Evolutionary conservation across 2,888 invertebrate genomes (phyloP).

Genomic region (Gari tellinella): DNA sequence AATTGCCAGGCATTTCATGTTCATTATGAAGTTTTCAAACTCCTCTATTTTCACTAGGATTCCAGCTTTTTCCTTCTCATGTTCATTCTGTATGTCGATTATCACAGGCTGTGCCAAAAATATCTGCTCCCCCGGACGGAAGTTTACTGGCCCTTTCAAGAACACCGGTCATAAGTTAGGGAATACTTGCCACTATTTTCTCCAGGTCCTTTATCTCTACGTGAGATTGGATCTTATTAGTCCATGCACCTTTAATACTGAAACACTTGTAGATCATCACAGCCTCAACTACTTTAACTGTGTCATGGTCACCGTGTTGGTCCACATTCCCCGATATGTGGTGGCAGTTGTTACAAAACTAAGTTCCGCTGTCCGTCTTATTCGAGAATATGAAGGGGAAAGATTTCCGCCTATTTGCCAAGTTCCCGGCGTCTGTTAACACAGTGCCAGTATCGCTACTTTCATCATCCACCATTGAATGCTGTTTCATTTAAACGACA

Average conservation of each 20-base stretch:
- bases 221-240: constrained; percentile 45
- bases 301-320: constrained; percentile 17
- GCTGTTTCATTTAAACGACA: too few relatives aligned
- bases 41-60: constrained; percentile 42
- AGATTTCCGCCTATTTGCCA: too few relatives aligned
- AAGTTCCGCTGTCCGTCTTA: too few relatives aligned
- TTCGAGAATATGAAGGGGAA: too few relatives aligned
- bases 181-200: constrained; percentile 34
- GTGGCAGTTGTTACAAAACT: too few relatives aligned
- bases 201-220: constrained; percentile 46
- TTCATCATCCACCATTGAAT: too few relatives aligned
- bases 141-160: constrained; percentile 26
- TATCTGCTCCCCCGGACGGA: constrained; percentile 28
- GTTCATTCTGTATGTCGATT: constrained; percentile 42
- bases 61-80: constrained; percentile 38
- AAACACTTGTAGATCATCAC: constrained; percentile 15
- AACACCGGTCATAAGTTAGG: constrained; percentile 43
- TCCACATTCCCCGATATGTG: too few relatives aligned
- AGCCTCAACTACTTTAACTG: constrained; percentile 22
- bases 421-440: too few relatives aligned
- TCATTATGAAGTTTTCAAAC: constrained; percentile 40
- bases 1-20: constrained; percentile 30
- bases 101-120: constrained; percentile 27
- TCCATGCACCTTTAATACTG: constrained; percentile 20
- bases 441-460: too few relatives aligned